Evolutionary conservation across 2,113 vertebrate genomes (phyloP).

Genomic region (Pterocles burchelli): DNA sequence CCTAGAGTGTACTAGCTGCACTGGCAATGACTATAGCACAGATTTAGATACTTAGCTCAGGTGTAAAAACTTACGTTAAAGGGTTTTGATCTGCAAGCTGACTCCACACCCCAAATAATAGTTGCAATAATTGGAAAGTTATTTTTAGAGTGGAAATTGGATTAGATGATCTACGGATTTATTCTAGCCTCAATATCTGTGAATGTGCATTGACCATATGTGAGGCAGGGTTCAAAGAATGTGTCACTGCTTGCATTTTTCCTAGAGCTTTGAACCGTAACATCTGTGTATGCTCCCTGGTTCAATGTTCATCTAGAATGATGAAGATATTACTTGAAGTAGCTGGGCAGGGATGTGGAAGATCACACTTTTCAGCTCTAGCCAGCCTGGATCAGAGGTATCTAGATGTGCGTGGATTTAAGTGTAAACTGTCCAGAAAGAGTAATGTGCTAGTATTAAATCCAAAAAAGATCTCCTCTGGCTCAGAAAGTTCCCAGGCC

Average conservation of each 20-base stretch:
- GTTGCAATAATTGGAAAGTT: not conserved
- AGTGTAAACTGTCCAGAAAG: not conserved
- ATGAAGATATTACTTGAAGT: not conserved
- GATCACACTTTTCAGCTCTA: not conserved
- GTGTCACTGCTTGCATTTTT: not conserved
- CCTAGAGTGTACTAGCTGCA: not conserved
- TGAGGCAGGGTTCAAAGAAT: not conserved
- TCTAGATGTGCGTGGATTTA: not conserved
- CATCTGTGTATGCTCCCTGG: not conserved
- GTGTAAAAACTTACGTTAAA: not conserved
- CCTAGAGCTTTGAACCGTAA: not conserved
- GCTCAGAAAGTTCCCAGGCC: not conserved
- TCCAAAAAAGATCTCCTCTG: not conserved
- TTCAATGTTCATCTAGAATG: not conserved
- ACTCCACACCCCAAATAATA: not conserved
- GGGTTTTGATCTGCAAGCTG: not conserved
- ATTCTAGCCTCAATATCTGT: not conserved
- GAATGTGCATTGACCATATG: not conserved
- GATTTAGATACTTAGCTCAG: not conserved
- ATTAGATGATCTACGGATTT: not conserved
- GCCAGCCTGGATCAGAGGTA: not conserved
- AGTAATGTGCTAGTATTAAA: not conserved
- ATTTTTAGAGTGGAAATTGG: not conserved
- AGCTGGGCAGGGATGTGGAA: not conserved
- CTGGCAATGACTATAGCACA: not conserved